Percentiles rank a stretch among this genome's conserved stretches.
Conservation (phyloP, 2,888 invertebrate species). For the Coelopa pilipes region DNA sequence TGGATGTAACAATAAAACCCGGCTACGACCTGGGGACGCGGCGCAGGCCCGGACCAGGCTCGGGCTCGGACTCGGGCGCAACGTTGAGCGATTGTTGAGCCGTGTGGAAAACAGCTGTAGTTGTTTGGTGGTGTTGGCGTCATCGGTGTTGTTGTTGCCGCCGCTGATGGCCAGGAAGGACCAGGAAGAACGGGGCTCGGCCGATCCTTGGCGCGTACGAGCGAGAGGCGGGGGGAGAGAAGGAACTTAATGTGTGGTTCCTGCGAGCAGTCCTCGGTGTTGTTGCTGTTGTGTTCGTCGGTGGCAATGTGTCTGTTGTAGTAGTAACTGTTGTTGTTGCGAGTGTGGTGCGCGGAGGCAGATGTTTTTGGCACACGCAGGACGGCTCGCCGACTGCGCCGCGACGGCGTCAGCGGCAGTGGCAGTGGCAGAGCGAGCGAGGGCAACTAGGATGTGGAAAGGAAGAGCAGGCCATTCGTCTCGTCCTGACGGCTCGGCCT, state of each 20-base stretch:
- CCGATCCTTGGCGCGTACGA: conserved; percentile 41
- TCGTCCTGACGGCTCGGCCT: neutral
- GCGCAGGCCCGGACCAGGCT: neutral
- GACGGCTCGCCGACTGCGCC: conserved; percentile 16
- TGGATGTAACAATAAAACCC: conserved; percentile 32
- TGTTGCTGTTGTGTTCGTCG: neutral
- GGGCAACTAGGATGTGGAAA: conserved; percentile 15
- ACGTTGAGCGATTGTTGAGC: conserved; percentile 38
- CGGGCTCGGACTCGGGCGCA: conserved; percentile 32
- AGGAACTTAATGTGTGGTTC: conserved; percentile 48
- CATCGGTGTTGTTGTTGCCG: neutral
- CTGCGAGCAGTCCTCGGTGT: conserved; percentile 23
- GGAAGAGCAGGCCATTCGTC: neutral
- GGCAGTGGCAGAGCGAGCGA: conserved; percentile 16
- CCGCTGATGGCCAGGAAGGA: neutral
- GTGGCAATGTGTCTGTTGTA: neutral
- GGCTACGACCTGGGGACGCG: no score
- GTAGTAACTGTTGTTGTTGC: conserved; percentile 10
- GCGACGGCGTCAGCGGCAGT: conserved; percentile 19
- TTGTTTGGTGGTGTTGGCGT: conserved; percentile 23
- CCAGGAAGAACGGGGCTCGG: no score
- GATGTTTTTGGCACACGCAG: conserved; percentile 49
- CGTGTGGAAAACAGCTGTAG: conserved; percentile 40
- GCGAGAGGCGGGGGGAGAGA: conserved; percentile 37
- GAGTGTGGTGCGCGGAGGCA: conserved; percentile 37